Conservation (phyloP, 2,113 vertebrate species). For the Colinus virginianus region DNA sequence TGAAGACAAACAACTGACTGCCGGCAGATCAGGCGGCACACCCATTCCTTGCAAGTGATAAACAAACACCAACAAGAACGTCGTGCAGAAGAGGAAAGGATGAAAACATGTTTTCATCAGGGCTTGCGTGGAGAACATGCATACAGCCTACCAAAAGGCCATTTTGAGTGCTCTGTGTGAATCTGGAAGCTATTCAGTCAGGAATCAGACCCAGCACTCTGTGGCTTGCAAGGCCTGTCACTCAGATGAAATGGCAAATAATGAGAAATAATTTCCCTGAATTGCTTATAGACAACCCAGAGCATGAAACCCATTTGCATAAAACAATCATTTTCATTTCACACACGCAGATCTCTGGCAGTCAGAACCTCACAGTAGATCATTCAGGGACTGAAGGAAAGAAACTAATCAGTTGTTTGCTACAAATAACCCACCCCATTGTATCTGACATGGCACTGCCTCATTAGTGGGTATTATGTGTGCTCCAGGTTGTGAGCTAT, state of each 20-base stretch:
- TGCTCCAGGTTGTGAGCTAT: background rate
- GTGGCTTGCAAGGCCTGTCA: background rate
- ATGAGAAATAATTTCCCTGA: constrained; percentile 41
- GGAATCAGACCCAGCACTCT: background rate
- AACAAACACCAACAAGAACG: fast-evolving
- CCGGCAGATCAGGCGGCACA: fast-evolving
- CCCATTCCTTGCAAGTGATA: fast-evolving
- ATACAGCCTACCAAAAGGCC: fast-evolving
- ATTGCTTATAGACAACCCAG: background rate
- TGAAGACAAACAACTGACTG: background rate
- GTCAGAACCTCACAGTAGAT: constrained; percentile 16
- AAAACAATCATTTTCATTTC: constrained; percentile 42
- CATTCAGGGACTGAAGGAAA: constrained; percentile 3
- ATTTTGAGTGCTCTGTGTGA: background rate
- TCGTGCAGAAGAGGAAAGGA: background rate
- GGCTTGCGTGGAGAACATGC: fast-evolving
- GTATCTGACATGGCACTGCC: background rate
- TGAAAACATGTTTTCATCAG: background rate
- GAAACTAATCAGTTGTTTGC: constrained; percentile 37
- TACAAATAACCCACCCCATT: constrained; percentile 34
- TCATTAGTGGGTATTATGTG: background rate
- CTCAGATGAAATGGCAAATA: background rate
- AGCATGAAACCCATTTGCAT: constrained; percentile 38
- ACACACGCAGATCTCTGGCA: constrained; percentile 6
- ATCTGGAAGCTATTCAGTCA: background rate